A percentile compares a stretch with the other conserved stretches of the same genome.
phyloP scores from a whole-genome alignment of 2,888 invertebrate species.

The Siphonodentalium dalli region DNA sequence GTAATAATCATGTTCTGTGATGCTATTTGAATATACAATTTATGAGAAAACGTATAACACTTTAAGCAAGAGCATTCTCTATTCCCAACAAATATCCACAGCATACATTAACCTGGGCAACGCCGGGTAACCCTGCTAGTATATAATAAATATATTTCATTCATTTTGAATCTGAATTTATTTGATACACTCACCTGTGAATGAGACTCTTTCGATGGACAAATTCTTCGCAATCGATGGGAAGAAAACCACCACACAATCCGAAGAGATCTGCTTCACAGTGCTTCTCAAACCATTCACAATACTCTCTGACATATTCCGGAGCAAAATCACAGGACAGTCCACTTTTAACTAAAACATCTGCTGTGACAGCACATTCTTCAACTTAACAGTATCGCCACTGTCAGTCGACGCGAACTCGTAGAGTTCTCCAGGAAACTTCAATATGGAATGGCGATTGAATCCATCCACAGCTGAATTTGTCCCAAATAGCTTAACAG shows the following conservation, averaged over 20 bases:
- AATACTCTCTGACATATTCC: conserved; percentile 2
- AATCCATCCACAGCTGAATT: conserved; percentile 2
- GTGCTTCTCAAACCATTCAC: conserved; percentile 1
- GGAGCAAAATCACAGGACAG: neutral
- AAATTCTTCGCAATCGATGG: no score
- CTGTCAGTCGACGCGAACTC: neutral
- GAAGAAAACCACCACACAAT: neutral
- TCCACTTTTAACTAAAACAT: neutral
- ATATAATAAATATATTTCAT: no score
- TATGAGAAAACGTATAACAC: no score
- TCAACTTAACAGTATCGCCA: neutral
- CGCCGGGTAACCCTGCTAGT: no score
- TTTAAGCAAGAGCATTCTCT: no score
- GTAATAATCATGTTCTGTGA: no score
- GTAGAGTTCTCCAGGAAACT: neutral
- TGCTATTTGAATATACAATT: no score
- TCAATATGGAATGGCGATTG: neutral
- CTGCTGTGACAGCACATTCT: neutral
- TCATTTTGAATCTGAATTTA: no score
- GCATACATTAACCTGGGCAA: no score
- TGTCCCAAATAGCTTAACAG: conserved; percentile 1
- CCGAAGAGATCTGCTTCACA: neutral
- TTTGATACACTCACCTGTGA: no score
- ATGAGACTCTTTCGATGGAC: no score
- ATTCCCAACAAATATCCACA: no score